These are phyloP conservation scores for Amphimallon solstitiale DNA, from an alignment of 2,888 invertebrate genomes.

Conservation along the genomic window DNA sequence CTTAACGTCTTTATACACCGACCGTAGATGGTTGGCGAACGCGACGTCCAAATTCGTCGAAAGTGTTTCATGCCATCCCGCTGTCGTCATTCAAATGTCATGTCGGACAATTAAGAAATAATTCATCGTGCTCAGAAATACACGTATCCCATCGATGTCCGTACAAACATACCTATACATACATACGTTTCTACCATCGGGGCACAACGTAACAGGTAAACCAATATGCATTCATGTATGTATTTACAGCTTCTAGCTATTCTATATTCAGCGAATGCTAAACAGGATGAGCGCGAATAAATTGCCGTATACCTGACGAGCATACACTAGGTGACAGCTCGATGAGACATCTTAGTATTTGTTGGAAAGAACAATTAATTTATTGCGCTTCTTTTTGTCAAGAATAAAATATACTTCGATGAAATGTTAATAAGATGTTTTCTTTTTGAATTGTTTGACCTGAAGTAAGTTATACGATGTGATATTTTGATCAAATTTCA, in stretches of 20 bases:
- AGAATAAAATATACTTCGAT: no score
- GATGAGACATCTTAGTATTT: no score
- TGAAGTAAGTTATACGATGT: no score
- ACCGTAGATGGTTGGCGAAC: constrained; percentile 15
- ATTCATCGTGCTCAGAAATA: constrained; percentile 26
- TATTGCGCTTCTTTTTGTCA: no score
- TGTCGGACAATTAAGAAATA: constrained; percentile 32
- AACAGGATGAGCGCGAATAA: constrained; percentile 34
- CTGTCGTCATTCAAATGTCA: constrained; percentile 35
- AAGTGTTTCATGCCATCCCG: constrained; percentile 35
- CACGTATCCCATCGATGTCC: background rate
- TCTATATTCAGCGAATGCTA: constrained; percentile 32
- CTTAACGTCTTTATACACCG: constrained; percentile 26
- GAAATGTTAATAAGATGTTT: no score
- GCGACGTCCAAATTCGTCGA: constrained; percentile 32
- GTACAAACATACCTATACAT: background rate
- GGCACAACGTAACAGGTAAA: background rate
- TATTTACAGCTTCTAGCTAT: constrained; percentile 18
- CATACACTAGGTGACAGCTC: background rate
- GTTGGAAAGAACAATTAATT: no score
- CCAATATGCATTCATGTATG: constrained; percentile 5
- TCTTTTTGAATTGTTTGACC: no score
- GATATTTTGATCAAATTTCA: no score
- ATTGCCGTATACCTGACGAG: constrained; percentile 31
- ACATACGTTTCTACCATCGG: no score